Evolutionary conservation across 2,797 vertebrate species (phyloP).

Genomic region (Gymnopithys bicolor): DNA sequence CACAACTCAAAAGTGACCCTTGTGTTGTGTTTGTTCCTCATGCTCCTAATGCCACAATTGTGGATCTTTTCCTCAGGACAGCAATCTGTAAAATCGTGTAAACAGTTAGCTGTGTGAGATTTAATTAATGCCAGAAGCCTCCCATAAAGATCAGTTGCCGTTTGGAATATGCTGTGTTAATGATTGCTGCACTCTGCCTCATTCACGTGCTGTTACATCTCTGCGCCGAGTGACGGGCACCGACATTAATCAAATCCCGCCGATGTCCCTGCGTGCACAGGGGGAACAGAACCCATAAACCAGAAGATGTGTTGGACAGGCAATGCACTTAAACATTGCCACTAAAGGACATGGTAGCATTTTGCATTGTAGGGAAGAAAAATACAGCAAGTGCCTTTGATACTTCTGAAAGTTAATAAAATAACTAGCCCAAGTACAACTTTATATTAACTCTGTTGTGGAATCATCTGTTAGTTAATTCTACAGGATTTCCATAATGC

Average conservation of each 20-base stretch:
- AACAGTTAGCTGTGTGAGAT: not conserved
- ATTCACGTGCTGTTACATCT: slow-evolving; percentile 26
- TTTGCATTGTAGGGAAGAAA: not conserved
- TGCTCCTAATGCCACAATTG: accelerated
- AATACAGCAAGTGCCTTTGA: accelerated
- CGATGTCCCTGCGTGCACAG: not conserved
- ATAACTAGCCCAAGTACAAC: not conserved
- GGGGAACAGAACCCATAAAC: not conserved
- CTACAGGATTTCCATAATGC: not conserved
- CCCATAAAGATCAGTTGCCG: slow-evolving; percentile 25
- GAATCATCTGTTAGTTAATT: not conserved
- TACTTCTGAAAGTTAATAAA: not conserved
- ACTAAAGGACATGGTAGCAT: not conserved
- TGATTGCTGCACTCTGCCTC: slow-evolving; percentile 27
- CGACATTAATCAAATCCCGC: not conserved
- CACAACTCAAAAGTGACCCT: not conserved
- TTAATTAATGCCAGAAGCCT: slow-evolving; percentile 58
- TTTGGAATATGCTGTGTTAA: slow-evolving; percentile 32
- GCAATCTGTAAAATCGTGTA: slow-evolving; percentile 1
- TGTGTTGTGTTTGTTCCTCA: not conserved
- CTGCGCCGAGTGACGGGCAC: not conserved
- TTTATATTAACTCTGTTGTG: not conserved
- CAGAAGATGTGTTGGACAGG: not conserved
- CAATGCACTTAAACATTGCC: not conserved
- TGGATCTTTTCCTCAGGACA: not conserved